phyloP scores from a whole-genome alignment of 2,797 vertebrate species.

The Coilia nasus region DNA sequence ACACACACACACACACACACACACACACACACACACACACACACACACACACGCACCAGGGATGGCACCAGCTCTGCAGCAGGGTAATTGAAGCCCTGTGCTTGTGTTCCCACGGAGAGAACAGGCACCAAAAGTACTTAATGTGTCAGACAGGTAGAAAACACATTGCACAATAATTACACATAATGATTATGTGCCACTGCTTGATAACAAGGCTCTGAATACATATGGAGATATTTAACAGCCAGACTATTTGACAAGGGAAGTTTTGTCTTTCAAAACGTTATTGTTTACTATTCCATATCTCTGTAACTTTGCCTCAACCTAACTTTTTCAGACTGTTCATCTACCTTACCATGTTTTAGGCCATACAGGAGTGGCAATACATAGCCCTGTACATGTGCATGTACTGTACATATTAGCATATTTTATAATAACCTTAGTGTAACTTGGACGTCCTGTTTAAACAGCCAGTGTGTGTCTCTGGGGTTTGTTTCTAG shows the following conservation, averaged over 20 bases:
- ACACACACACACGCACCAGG: slow-evolving; percentile 16
- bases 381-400: not conserved
- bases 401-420: not conserved
- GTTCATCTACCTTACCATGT: not conserved
- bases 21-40: slow-evolving; percentile 26
- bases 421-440: not conserved
- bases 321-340: not conserved
- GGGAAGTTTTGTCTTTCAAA: not conserved
- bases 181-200: slow-evolving; percentile 45
- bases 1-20: slow-evolving; percentile 23
- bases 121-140: slow-evolving; percentile 36
- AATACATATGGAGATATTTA: slow-evolving; percentile 37
- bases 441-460: not conserved
- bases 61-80: slow-evolving; percentile 28
- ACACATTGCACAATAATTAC: slow-evolving; percentile 42
- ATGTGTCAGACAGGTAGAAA: slow-evolving; percentile 48
- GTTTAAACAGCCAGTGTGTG: not conserved
- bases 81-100: slow-evolving; percentile 40
- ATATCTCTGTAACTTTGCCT: not conserved
- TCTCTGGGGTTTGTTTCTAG: too few relatives aligned
- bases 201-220: slow-evolving; percentile 36
- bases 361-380: not conserved
- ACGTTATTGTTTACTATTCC: not conserved
- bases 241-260: slow-evolving; percentile 15
- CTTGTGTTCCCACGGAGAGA: slow-evolving; percentile 28